Conservation (phyloP, 2,797 vertebrate species). For the Tinamus major region DNA sequence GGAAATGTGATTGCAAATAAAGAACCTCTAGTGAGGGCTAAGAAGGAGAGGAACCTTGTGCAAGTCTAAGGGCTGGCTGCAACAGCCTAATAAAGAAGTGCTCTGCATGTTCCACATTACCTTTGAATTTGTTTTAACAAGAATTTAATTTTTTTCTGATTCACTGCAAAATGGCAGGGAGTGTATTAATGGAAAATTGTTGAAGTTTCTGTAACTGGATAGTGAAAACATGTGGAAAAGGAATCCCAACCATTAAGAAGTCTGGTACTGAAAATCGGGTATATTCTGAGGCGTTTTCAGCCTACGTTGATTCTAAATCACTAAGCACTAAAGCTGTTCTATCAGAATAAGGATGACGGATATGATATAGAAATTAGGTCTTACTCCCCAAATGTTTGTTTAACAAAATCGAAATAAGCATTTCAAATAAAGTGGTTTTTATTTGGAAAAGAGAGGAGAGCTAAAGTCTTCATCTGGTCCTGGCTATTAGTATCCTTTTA, state of each 20-base stretch:
- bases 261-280: background rate
- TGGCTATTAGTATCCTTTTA: background rate
- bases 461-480: background rate
- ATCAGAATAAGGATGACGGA: background rate
- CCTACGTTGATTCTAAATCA: background rate
- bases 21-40: background rate
- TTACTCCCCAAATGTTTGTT: background rate
- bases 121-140: background rate
- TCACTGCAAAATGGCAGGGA: background rate
- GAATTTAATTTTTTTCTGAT: too few species aligned
- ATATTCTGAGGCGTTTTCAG: background rate
- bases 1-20: background rate
- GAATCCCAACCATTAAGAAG: background rate
- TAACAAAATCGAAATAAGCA: background rate
- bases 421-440: background rate
- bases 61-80: background rate
- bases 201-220: background rate
- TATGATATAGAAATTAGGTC: background rate
- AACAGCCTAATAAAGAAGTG: background rate
- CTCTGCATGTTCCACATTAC: too few species aligned
- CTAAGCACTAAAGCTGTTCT: background rate
- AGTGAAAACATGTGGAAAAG: background rate
- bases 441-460: background rate
- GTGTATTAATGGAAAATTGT: background rate
- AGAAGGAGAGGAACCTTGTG: accelerated